Percentiles rank a stretch among this genome's conserved stretches.
phyloP scores from a whole-genome alignment of 2,797 vertebrate genomes.

The Rhabdomys pumilio region DNA sequence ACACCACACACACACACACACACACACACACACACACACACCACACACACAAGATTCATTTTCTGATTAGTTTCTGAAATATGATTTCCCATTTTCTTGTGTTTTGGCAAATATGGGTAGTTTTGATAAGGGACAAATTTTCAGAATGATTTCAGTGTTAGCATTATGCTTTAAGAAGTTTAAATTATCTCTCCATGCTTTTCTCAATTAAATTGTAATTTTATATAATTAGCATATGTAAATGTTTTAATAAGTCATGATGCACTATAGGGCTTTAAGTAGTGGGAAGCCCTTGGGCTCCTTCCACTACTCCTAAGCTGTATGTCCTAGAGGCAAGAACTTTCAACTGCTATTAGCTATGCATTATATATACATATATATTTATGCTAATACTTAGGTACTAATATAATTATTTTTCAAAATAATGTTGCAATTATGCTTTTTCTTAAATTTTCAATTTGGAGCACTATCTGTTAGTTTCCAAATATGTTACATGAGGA shows the following conservation, averaged over 20 bases:
- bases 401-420: constrained; percentile 8
- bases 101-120: neutral
- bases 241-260: neutral
- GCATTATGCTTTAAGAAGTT: neutral
- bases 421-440: constrained; percentile 37
- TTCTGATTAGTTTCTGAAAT: constrained; percentile 45
- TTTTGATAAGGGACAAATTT: neutral
- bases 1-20: neutral
- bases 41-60: neutral
- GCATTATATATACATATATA: neutral
- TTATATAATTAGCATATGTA: constrained; percentile 1
- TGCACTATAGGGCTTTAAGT: neutral
- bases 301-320: neutral
- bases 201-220: constrained; percentile 36
- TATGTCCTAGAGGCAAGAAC: neutral
- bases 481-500: neutral
- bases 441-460: constrained; percentile 32
- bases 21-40: neutral
- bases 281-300: neutral
- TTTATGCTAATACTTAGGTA: neutral
- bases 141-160: constrained; percentile 33
- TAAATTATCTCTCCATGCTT: neutral
- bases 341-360: neutral
- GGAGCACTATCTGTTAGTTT: constrained; percentile 41
- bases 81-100: neutral